phyloP scores from a whole-genome alignment of 2,797 vertebrate species.

The Spea hammondii region DNA sequence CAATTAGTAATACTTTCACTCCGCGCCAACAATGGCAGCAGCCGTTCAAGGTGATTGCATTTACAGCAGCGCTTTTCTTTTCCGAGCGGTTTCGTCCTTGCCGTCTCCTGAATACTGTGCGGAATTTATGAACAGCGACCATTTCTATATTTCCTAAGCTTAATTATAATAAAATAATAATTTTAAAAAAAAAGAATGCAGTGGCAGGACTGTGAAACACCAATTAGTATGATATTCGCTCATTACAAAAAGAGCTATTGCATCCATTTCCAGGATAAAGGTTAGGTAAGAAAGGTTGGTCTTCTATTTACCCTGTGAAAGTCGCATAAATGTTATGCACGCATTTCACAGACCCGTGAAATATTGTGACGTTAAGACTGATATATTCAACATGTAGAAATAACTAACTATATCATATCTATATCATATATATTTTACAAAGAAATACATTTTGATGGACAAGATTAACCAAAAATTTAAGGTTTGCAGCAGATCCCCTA shows the following conservation, averaged over 20 bases:
- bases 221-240: slow-evolving; percentile 80
- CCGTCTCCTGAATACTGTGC: slow-evolving; percentile 70
- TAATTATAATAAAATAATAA: slow-evolving; percentile 64
- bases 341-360: no score
- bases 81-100: slow-evolving; percentile 77
- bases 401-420: no score
- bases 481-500: no score
- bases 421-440: no score
- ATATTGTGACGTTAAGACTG: no score
- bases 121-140: slow-evolving; percentile 70
- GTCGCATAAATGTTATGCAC: no score
- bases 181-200: slow-evolving; percentile 70
- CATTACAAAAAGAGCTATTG: slow-evolving; percentile 72
- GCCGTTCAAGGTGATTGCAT: slow-evolving; percentile 93
- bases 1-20: slow-evolving; percentile 97
- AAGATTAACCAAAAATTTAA: no score
- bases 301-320: slow-evolving; percentile 48
- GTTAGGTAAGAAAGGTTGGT: slow-evolving; percentile 63
- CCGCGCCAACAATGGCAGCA: slow-evolving; percentile 87
- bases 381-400: no score
- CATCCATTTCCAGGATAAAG: slow-evolving; percentile 75
- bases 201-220: slow-evolving; percentile 71
- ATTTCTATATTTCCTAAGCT: slow-evolving; percentile 73
- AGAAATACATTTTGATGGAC: no score
- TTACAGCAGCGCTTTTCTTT: slow-evolving; percentile 88